Conservation (phyloP, 2,888 invertebrate genomes). For the Cancer borealis region DNA sequence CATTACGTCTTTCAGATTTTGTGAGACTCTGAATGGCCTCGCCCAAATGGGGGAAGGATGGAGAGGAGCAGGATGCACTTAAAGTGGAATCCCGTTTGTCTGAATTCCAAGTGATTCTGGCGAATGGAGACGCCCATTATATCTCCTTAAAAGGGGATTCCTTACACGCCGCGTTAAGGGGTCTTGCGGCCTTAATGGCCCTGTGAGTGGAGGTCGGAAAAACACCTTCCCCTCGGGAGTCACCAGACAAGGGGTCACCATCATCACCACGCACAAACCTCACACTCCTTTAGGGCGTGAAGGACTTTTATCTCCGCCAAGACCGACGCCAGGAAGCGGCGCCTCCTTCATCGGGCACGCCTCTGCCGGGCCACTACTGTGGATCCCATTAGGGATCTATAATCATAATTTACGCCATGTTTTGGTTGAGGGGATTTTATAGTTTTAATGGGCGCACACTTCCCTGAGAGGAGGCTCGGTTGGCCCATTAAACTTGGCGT, state of each 20-base stretch:
- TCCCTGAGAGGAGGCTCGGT: slow-evolving; percentile 13
- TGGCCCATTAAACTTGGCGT: neutral
- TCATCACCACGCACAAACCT: neutral
- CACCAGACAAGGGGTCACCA: neutral
- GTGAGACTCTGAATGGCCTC: slow-evolving; percentile 20
- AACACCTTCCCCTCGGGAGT: slow-evolving; percentile 11
- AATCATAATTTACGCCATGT: slow-evolving; percentile 23
- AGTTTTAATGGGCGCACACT: slow-evolving; percentile 28
- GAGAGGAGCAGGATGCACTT: slow-evolving; percentile 26
- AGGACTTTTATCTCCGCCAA: neutral
- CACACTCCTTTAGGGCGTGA: neutral
- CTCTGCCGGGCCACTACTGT: neutral
- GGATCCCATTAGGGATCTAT: slow-evolving; percentile 15
- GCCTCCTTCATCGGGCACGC: neutral
- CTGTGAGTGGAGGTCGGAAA: slow-evolving; percentile 12
- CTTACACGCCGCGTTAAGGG: slow-evolving; percentile 17
- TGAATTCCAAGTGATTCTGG: neutral
- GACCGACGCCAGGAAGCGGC: slow-evolving; percentile 4
- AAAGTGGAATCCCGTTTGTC: slow-evolving; percentile 21
- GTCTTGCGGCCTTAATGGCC: neutral
- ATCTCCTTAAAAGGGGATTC: slow-evolving; percentile 9
- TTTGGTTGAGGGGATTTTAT: slow-evolving; percentile 21
- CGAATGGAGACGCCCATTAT: slow-evolving; percentile 26
- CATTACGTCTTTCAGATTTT: slow-evolving; percentile 29
- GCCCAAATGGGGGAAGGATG: slow-evolving; percentile 1